phyloP scores from a whole-genome alignment of 2,113 vertebrate species.

The Donacobius atricapilla region DNA sequence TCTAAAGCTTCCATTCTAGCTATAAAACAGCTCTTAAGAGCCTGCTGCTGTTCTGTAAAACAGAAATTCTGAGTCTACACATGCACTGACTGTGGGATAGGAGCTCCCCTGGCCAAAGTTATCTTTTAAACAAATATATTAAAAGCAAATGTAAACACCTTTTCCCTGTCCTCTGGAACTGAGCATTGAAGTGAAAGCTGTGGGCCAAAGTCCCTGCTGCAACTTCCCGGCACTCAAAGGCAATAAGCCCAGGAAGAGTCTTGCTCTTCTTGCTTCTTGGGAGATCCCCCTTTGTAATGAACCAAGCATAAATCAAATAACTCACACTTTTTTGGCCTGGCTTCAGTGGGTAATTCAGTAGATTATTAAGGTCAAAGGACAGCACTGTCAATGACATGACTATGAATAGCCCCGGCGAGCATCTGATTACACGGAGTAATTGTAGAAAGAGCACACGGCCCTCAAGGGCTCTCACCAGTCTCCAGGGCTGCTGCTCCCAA shows the following conservation, averaged over 20 bases:
- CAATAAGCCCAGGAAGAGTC: not conserved
- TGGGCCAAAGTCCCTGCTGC: not conserved
- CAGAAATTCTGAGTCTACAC: constrained; percentile 3
- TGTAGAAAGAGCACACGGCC: constrained; percentile 60
- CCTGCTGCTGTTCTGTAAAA: not conserved
- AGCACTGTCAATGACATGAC: constrained; percentile 37
- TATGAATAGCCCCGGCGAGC: constrained; percentile 63
- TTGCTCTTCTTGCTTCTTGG: not conserved
- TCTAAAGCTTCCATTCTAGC: constrained; percentile 30
- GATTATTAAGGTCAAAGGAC: constrained; percentile 73
- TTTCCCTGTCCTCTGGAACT: constrained; percentile 29
- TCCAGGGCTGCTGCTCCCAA: not conserved
- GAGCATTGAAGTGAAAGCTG: constrained; percentile 47
- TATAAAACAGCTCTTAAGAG: constrained; percentile 42
- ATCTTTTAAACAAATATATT: constrained; percentile 59
- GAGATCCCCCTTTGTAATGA: constrained; percentile 3
- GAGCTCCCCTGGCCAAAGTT: constrained; percentile 12
- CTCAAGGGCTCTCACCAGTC: not conserved
- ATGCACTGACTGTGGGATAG: not conserved
- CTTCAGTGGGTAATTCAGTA: constrained; percentile 68
- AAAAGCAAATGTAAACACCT: constrained; percentile 49
- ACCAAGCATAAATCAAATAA: constrained; percentile 59
- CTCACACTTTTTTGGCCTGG: constrained; percentile 41
- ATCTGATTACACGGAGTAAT: constrained; percentile 46
- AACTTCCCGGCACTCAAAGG: not conserved